Base-by-base conservation (phyloP, 2,888 invertebrate species). In the Noctua janthina region DNA sequence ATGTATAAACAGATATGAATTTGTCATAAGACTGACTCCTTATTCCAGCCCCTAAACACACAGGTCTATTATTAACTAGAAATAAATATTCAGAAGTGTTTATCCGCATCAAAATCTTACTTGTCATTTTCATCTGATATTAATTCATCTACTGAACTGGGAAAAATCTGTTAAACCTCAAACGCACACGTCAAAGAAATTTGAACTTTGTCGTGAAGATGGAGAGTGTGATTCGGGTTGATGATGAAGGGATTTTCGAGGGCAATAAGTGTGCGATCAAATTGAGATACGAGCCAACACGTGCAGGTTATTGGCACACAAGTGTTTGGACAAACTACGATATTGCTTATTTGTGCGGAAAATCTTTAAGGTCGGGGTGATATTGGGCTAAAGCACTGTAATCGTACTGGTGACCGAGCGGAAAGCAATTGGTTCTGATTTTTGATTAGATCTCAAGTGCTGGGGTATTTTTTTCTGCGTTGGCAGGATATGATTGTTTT, bases 211-310 rank as follows among this genome's bases (percentile, higher is more conserved):
- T 20, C 15, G 23, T 75, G 6, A 8, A 1, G 23, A 54, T 75
- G 46, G 71, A 87, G 56, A 35, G 86, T 70, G 15, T 72, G 46
- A 85, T 85, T 82, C 85, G 71, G 83, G 80, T 91, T 74, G 70
- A 79, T 78, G 62, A 68, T 79, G 70, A 78, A 74, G 79, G 76
- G 76, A 78, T 88, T 89, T 91, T 91, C 87, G 90, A 92, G 92
- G 93, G 93, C 91, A 93, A 92, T 93, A 94, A 93, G 93, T 92
- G 91, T 82, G 91, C 91, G 92, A 95, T 96, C 94, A 94, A 95
- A 96, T 96, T 96, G 96, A 96, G 95, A 96, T 95, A 96, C 94
- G 93, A 92, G 88, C 92, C 91, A 94, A 94, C 96, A 96, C 96
- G 96, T 96, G 96, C 95, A 91, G 91, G 94, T 96, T 96, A 96